A percentile compares a stretch with the other conserved stretches of the same genome.
These are phyloP conservation scores for Podarcis lilfordi DNA, from an alignment of 2,797 vertebrate species.

Conservation along the genomic window DNA sequence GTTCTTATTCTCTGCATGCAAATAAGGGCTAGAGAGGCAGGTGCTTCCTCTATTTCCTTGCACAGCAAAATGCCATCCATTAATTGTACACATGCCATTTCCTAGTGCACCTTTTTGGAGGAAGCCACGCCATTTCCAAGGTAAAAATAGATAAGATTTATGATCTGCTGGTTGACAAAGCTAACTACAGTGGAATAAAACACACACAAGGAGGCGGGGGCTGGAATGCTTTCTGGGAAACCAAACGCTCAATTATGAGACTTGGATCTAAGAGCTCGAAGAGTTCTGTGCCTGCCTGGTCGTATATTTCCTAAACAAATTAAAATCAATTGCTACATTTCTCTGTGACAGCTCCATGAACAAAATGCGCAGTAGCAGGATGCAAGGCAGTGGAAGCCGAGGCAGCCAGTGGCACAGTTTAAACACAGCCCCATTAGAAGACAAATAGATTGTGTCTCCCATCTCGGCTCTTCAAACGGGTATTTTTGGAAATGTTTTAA, in stretches of 20 bases:
- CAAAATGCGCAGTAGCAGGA: not conserved
- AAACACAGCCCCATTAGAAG: conserved; percentile 26
- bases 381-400: not conserved
- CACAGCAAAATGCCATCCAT: not conserved
- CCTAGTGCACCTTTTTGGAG: fast-evolving
- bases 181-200: not conserved
- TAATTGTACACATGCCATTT: conserved; percentile 7
- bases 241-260: not conserved
- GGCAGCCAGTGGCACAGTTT: not conserved
- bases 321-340: conserved; percentile 11
- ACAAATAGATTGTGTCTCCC: not conserved
- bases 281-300: not conserved
- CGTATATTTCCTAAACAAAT: conserved; percentile 18
- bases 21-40: not conserved
- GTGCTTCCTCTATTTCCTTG: not conserved
- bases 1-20: not conserved
- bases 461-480: not conserved
- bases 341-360: not conserved
- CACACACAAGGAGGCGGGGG: no score
- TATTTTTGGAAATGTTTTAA: conserved; percentile 11
- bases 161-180: not conserved
- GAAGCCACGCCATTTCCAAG: not conserved
- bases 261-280: not conserved
- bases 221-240: not conserved
- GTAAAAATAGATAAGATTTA: conserved; percentile 23